Percentiles rank a stretch among this genome's conserved stretches.
Evolutionary conservation across 2,888 invertebrate genomes (phyloP).

Genomic region (Drosophila nr. perissopoda): DNA sequence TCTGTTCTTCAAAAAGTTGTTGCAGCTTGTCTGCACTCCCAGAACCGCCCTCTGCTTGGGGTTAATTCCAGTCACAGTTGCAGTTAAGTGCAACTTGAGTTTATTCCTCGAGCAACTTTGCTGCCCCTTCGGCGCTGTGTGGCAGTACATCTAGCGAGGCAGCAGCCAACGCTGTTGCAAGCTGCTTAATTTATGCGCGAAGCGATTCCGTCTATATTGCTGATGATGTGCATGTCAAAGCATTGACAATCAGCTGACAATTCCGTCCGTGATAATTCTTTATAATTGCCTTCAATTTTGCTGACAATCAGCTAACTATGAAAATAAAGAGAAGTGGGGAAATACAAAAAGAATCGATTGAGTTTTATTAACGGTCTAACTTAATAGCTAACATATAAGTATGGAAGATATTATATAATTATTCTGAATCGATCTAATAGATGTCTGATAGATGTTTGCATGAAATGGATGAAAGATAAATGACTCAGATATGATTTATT

Average conservation of each 20-base stretch:
- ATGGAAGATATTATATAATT: background rate
- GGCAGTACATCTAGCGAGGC: background rate
- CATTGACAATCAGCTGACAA: slow-evolving; percentile 59
- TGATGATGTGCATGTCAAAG: slow-evolving; percentile 67
- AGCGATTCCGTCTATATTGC: slow-evolving; percentile 26
- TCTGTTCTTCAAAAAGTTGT: slow-evolving; percentile 29
- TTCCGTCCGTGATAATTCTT: slow-evolving; percentile 58
- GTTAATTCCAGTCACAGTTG: slow-evolving; percentile 77
- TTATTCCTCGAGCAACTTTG: slow-evolving; percentile 23
- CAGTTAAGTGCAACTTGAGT: slow-evolving; percentile 75
- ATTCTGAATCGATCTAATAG: background rate
- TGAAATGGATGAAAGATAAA: background rate
- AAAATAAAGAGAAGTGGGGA: no score
- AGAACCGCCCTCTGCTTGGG: slow-evolving; percentile 30
- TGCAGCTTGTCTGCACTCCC: slow-evolving; percentile 3
- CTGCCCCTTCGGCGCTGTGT: background rate
- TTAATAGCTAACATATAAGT: background rate
- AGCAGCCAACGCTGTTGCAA: slow-evolving; percentile 11
- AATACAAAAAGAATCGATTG: background rate
- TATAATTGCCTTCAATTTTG: slow-evolving; percentile 36
- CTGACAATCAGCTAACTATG: slow-evolving; percentile 5
- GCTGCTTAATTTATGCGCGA: slow-evolving; percentile 59
- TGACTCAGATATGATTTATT: background rate
- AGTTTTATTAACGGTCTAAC: no score
- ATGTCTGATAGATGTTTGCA: background rate